phyloP scores from a whole-genome alignment of 2,797 vertebrate genomes.

The Limosa lapponica region DNA sequence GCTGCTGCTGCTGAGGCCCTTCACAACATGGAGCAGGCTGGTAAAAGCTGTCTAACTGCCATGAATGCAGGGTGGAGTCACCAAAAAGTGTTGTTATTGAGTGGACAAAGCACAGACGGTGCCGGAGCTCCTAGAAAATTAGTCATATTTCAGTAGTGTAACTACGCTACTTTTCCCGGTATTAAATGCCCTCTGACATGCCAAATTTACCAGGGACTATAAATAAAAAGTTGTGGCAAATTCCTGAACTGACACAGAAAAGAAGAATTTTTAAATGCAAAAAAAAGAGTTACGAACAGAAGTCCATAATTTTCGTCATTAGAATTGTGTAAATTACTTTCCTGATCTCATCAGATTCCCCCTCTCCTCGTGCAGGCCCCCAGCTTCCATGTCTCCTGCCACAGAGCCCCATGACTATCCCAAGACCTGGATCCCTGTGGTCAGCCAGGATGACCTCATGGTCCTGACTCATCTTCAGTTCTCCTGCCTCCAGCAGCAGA shows the following conservation, averaged over 20 bases:
- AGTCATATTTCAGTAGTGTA: not conserved
- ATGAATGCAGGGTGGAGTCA: not conserved
- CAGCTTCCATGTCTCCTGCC: not conserved
- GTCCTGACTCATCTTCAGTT: slow-evolving; percentile 1
- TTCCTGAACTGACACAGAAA: not conserved
- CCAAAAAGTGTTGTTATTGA: not conserved
- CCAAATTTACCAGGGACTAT: not conserved
- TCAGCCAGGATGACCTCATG: not conserved
- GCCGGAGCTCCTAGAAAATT: slow-evolving; percentile 12
- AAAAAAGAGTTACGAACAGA: too few relatives aligned
- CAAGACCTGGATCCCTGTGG: not conserved
- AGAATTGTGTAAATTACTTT: not conserved
- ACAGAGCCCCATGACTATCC: not conserved
- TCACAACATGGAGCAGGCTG: not conserved
- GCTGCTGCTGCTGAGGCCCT: not conserved
- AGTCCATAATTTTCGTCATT: not conserved
- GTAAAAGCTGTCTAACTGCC: not conserved
- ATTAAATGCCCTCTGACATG: not conserved
- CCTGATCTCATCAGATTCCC: not conserved
- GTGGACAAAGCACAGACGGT: not conserved
- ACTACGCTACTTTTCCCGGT: not conserved
- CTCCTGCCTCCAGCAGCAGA: not conserved
- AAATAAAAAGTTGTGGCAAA: not conserved
- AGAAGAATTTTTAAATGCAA: not conserved
- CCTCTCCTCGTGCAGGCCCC: not conserved